Conservation (phyloP, 2,797 vertebrate species). For the Pempheris klunzingeri region DNA sequence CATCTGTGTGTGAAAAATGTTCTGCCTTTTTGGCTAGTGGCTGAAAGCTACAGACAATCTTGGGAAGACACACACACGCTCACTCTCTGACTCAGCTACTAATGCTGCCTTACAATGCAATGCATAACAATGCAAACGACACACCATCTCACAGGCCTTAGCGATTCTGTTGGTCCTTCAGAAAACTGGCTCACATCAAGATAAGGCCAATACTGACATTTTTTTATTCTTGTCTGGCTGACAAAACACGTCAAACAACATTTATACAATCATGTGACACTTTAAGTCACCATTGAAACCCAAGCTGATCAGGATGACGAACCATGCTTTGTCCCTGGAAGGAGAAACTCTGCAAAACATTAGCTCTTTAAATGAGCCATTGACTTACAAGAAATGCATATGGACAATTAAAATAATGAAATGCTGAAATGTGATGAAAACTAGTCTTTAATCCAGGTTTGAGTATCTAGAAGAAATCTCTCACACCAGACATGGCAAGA, state of each 20-base stretch:
- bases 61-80: too few relatives aligned
- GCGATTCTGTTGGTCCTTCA: too few relatives aligned
- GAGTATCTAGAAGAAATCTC: not conserved
- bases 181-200: not conserved
- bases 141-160: not conserved
- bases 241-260: not conserved
- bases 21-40: too few relatives aligned
- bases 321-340: not conserved
- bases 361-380: not conserved
- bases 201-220: not conserved
- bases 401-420: not conserved
- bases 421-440: not conserved
- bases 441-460: not conserved
- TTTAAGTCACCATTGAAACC: not conserved
- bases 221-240: not conserved
- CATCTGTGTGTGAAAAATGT: not conserved
- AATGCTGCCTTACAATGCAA: too few relatives aligned
- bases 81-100: too few relatives aligned
- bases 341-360: not conserved
- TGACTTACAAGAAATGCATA: not conserved
- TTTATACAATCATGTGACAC: slow-evolving; percentile 5
- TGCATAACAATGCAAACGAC: too few relatives aligned
- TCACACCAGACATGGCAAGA: not conserved
- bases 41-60: too few relatives aligned
- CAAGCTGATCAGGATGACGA: not conserved